Percentiles rank a stretch among this genome's conserved stretches.
phyloP scores from a whole-genome alignment of 2,888 invertebrate species.

The Lithophane semibrunnea region DNA sequence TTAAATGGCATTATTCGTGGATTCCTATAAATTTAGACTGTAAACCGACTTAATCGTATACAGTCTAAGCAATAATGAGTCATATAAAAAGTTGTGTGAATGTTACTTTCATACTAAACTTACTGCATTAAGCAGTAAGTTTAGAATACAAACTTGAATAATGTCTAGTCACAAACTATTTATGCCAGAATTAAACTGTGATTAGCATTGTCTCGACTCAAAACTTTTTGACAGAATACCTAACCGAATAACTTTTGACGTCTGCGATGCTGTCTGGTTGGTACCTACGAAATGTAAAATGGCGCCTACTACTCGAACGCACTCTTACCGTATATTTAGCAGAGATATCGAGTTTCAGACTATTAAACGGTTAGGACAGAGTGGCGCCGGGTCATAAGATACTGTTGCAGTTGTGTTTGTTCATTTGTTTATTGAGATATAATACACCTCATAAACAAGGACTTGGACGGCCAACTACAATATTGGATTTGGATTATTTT shows the following conservation, averaged over 20 bases:
- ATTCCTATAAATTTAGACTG: not conserved
- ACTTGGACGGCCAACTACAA: conserved; percentile 2
- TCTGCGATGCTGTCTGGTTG: conserved; percentile 33
- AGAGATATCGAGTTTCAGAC: conserved; percentile 52
- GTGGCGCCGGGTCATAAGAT: conserved; percentile 27
- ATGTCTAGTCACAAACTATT: conserved; percentile 28
- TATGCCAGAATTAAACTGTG: conserved; percentile 32
- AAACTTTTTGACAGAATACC: conserved; percentile 55
- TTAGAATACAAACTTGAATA: conserved; percentile 20
- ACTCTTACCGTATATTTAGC: conserved; percentile 22
- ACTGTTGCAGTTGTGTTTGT: conserved; percentile 41
- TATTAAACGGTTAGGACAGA: conserved; percentile 52
- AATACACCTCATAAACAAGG: conserved; percentile 18
- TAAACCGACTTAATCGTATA: not conserved
- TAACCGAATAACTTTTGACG: conserved; percentile 52
- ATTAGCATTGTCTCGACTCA: conserved; percentile 41
- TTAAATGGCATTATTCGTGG: not conserved
- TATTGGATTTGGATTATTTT: conserved; percentile 11
- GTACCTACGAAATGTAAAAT: conserved; percentile 32
- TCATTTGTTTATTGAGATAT: conserved; percentile 30
- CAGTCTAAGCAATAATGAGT: not conserved
- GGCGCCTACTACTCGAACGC: conserved; percentile 43
- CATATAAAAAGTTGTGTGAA: not conserved
- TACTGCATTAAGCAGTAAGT: conserved; percentile 1
- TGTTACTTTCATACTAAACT: conserved; percentile 4